These are phyloP conservation scores for Toxotes jaculatrix DNA, from an alignment of 2,113 vertebrate species.

Conservation along the genomic window DNA sequence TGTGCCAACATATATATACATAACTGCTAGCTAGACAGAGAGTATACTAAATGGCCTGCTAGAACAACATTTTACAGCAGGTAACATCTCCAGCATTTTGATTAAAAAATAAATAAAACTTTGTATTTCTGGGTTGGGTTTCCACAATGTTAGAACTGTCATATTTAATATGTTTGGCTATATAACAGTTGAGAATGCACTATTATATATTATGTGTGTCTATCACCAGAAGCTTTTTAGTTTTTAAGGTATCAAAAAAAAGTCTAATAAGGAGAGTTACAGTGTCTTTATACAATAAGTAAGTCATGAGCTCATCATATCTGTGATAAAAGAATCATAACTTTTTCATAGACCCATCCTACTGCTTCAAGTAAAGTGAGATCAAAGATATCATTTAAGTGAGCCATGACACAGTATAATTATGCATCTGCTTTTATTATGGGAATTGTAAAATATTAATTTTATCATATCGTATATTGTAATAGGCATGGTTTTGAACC, in stretches of 20 bases:
- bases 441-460: conserved; percentile 44
- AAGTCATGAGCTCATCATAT: conserved; percentile 45
- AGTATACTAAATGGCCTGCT: too few relatives aligned
- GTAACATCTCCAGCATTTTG: neutral
- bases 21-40: too few relatives aligned
- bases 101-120: neutral
- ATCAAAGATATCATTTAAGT: conserved; percentile 52
- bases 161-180: neutral
- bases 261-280: conserved; percentile 5
- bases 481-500: conserved; percentile 6
- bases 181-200: neutral
- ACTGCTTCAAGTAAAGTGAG: conserved; percentile 36
- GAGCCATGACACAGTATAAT: conserved; percentile 32
- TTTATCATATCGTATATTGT: conserved; percentile 26
- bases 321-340: conserved; percentile 34
- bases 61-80: neutral
- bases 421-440: conserved; percentile 51
- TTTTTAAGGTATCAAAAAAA: neutral
- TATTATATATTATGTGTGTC: neutral
- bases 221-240: neutral
- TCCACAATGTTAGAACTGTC: neutral
- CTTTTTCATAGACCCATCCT: conserved; percentile 40
- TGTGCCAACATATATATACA: too few relatives aligned
- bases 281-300: conserved; percentile 17
- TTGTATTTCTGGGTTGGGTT: neutral